Evolutionary conservation across 2,888 invertebrate genomes (phyloP).

Genomic region (Drosophila putrida): DNA sequence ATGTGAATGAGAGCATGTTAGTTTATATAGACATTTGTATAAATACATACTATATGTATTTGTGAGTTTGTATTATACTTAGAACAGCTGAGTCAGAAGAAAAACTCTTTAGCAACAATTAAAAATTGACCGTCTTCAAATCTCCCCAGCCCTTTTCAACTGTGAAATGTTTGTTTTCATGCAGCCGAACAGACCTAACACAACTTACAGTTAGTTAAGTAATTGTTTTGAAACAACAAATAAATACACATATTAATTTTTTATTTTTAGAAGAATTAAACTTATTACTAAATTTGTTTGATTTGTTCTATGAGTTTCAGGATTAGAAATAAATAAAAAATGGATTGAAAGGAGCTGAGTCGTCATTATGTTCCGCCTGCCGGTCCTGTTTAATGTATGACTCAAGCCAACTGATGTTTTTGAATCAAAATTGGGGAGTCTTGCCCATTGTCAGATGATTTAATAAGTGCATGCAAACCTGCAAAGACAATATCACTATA

Average conservation of each 20-base stretch:
- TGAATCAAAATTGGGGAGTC: background rate
- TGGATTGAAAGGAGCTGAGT: no score
- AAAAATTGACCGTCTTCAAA: slow-evolving; percentile 49
- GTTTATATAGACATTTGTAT: background rate
- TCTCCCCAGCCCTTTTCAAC: slow-evolving; percentile 1
- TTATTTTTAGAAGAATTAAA: no score
- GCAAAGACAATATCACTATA: background rate
- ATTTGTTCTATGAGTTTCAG: no score
- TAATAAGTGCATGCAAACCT: background rate
- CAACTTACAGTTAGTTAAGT: background rate
- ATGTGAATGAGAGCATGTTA: background rate
- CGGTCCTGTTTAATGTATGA: no score
- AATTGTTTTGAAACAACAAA: no score
- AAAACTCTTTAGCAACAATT: slow-evolving; percentile 72
- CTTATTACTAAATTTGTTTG: no score
- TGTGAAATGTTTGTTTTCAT: slow-evolving; percentile 58
- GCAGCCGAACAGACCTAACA: slow-evolving; percentile 33
- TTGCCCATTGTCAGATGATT: background rate
- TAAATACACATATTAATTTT: no score
- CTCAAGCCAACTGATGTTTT: no score
- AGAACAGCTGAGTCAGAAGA: slow-evolving; percentile 49
- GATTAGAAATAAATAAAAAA: slow-evolving; percentile 35
- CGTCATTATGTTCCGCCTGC: no score
- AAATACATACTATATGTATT: slow-evolving; percentile 3
- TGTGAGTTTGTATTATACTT: slow-evolving; percentile 10